Base-by-base conservation (phyloP, 2,888 invertebrate genomes). In the Apeira syringaria region DNA sequence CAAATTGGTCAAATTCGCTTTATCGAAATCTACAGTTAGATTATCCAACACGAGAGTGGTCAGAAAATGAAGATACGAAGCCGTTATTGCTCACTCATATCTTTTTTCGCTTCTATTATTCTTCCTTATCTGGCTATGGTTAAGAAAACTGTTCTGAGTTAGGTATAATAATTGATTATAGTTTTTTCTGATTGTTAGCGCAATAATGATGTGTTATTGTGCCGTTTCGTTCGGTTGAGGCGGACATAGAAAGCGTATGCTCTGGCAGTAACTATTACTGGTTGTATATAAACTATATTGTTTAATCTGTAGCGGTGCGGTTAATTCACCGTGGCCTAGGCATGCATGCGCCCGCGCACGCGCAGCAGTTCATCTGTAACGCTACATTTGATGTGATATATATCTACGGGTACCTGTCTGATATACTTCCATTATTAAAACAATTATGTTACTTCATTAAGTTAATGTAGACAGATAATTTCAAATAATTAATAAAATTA, bases 161-260 rank as follows among this genome's bases (percentile, higher is more conserved):
- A 13, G 20, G 38, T 38, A 28, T 7, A 48, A 36, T 40, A 37
- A 45, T 33, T 44, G 30, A 47, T 37, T 40, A 44, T 34, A 28
- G 40, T 67, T 64, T 55, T 55, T 53, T 51, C 49, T 31, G 56
- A 41, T 34, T 44, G 60, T 43, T 51, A 57, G 37, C 51, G 53
- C 49, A 59, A 29, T 47, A 53, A 48, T 51, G 20, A 7, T 27
- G 18, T 13, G 24, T 43, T 31, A 53, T 46, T 46, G 50, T 48
- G 33, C 38, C 44, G 51, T 43, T 61, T 56, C 57, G 56, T 56
- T 29, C 53, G 53, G 46, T 20, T 48, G 53, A 37, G 26, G 38
- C 52, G 44, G 56, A 59, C 52, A 56, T 46, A 58, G 57, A 59
- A 64, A 66, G 60, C 63, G 59, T 53, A 5, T 17, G 17, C 2